These are phyloP conservation scores for Malthinus seriepunctatus DNA, from an alignment of 2,888 invertebrate species.

Conservation along the genomic window DNA sequence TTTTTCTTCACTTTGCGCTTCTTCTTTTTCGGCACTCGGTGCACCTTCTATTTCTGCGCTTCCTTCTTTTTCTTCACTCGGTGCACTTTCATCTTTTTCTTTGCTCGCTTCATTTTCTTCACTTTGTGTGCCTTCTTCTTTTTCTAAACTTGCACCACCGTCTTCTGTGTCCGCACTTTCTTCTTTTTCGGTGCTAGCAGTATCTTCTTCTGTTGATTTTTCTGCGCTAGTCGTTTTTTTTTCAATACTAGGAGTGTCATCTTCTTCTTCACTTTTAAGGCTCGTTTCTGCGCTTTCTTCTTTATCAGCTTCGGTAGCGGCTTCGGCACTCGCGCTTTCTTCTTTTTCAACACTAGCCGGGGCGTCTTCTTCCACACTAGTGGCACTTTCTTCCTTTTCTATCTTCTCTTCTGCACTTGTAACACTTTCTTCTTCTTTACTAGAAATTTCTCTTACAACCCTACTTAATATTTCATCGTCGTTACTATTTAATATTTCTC, in stretches of 20 bases:
- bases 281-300: conserved; percentile 15
- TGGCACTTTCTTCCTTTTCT: conserved; percentile 17
- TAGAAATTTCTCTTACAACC: conserved; percentile 22
- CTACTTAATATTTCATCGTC: conserved; percentile 24
- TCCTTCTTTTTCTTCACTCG: conserved; percentile 1
- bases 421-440: conserved; percentile 30
- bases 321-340: conserved; percentile 24
- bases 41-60: conserved; percentile 15
- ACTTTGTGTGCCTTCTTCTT: conserved; percentile 29
- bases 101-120: conserved; percentile 28
- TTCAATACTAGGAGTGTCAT: conserved; percentile 17
- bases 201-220: conserved; percentile 28
- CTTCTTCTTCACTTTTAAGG: conserved; percentile 32
- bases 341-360: conserved; percentile 18
- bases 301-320: conserved; percentile 11
- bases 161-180: conserved; percentile 28
- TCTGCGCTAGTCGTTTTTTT: conserved; percentile 21
- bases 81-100: conserved; percentile 13
- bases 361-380: conserved; percentile 1
- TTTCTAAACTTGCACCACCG: conserved; percentile 3
- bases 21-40: conserved; percentile 18
- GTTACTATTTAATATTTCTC: neutral
- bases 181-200: conserved; percentile 10
- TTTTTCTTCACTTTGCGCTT: conserved; percentile 23
- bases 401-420: conserved; percentile 29